Conservation (phyloP, 2,113 vertebrate genomes). For the Lophura nycthemera region DNA sequence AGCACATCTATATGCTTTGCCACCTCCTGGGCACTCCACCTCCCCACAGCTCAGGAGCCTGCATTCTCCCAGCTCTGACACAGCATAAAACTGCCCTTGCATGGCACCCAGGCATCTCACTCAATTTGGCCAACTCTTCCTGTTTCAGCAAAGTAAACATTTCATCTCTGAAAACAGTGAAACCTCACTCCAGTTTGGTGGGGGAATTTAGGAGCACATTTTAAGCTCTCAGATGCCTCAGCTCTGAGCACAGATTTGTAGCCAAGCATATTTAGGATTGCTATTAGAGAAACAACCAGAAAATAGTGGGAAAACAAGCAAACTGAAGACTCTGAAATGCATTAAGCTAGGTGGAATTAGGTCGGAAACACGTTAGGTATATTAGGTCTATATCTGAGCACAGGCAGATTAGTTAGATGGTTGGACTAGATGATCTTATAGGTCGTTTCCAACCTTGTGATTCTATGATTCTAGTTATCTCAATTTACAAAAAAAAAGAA, state of each 20-base stretch:
- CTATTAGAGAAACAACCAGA: background rate
- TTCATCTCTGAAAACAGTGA: background rate
- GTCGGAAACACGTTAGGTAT: background rate
- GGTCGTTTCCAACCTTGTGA: too few relatives aligned
- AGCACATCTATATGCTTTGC: background rate
- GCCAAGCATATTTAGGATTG: background rate
- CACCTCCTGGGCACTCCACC: background rate
- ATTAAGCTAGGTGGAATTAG: background rate
- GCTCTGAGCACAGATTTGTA: background rate
- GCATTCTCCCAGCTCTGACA: background rate
- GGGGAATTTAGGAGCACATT: background rate
- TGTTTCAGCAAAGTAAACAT: background rate
- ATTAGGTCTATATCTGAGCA: background rate
- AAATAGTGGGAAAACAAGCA: background rate
- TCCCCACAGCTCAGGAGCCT: background rate
- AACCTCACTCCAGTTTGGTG: background rate
- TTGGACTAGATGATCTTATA: too few relatives aligned
- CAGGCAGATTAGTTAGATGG: too few relatives aligned
- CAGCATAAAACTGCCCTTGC: background rate
- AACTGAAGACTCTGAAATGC: background rate
- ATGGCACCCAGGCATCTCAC: background rate
- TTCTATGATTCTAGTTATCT: too few relatives aligned
- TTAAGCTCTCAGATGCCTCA: background rate
- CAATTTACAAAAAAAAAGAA: too few relatives aligned
- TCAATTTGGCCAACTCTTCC: background rate